These are phyloP conservation scores for Seira musarum DNA, from an alignment of 2,888 invertebrate species.

Conservation along the genomic window DNA sequence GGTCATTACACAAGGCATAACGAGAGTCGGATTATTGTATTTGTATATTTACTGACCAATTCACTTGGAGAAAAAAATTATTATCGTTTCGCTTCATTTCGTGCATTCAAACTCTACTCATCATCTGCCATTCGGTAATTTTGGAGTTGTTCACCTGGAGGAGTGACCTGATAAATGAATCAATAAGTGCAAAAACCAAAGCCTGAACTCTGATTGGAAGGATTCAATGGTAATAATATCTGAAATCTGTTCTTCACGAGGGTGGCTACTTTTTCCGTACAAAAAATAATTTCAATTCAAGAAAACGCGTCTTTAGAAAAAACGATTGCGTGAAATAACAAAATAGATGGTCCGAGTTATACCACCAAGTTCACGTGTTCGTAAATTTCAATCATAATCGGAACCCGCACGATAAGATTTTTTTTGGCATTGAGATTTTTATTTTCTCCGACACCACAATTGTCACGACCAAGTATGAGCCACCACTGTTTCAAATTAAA, in stretches of 20 bases:
- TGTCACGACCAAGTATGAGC: slow-evolving; percentile 9
- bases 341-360: slow-evolving; percentile 6
- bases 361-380: no score
- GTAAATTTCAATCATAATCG: no score
- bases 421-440: no score
- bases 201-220: no score
- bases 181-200: no score
- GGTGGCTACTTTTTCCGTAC: no score
- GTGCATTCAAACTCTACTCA: background rate
- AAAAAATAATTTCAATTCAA: slow-evolving; percentile 6
- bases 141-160: background rate
- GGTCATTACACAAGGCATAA: slow-evolving; percentile 47
- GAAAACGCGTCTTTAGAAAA: background rate
- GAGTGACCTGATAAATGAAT: no score
- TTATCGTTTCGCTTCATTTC: no score
- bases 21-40: slow-evolving; percentile 41
- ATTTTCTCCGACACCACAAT: slow-evolving; percentile 3
- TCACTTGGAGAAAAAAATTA: slow-evolving; percentile 26
- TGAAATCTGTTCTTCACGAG: no score
- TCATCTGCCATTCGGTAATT: background rate
- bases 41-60: slow-evolving; percentile 31
- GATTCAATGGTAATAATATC: no score
- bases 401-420: no score
- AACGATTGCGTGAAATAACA: background rate
- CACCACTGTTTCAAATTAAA: background rate